Conservation (phyloP, 2,113 vertebrate species). For the Apteryx owenii region DNA sequence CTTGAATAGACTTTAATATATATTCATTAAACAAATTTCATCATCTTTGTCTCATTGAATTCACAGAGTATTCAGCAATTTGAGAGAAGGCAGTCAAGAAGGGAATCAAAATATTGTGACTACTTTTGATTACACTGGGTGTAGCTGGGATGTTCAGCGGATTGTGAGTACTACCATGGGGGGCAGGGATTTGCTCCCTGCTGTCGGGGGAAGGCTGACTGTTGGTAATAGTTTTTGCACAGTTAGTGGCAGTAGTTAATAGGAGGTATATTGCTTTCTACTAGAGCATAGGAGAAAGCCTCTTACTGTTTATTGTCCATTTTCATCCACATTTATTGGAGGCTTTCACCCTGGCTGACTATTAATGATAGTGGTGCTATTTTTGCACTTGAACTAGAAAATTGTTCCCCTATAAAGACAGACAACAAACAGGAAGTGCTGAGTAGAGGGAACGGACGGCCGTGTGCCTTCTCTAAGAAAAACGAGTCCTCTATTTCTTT, state of each 20-base stretch:
- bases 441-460: background rate
- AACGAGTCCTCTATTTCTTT: background rate
- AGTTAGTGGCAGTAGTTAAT: background rate
- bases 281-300: background rate
- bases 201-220: background rate
- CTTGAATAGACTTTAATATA: background rate
- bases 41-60: background rate
- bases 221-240: background rate
- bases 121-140: background rate
- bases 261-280: background rate
- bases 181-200: background rate
- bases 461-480: background rate
- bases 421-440: background rate
- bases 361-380: background rate
- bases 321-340: background rate
- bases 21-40: background rate
- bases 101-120: background rate
- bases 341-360: background rate
- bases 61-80: background rate
- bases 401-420: background rate
- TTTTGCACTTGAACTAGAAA: background rate
- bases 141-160: background rate
- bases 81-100: background rate
- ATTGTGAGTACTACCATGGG: accelerated
- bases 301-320: background rate